These are phyloP conservation scores for Hippopotamus amphibius DNA, from an alignment of 2,113 vertebrate genomes.

Conservation along the genomic window DNA sequence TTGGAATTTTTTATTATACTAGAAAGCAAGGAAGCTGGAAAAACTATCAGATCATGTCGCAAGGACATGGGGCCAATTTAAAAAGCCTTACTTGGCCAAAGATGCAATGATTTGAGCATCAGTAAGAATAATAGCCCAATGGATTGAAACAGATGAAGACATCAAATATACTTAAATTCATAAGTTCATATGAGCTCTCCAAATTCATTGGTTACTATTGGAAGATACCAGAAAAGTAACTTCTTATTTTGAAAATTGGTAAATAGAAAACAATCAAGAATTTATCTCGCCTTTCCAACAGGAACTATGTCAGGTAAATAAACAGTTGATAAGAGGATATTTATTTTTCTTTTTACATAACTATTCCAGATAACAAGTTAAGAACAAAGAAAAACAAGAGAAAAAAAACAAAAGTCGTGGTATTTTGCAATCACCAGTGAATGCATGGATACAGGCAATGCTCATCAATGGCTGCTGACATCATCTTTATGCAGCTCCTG, in stretches of 20 bases:
- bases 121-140: background rate
- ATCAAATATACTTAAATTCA: background rate
- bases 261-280: background rate
- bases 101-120: background rate
- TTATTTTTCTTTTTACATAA: background rate
- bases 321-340: background rate
- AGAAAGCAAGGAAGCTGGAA: background rate
- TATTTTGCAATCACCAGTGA: background rate
- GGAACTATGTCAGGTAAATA: background rate
- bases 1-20: background rate
- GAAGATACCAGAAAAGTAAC: background rate
- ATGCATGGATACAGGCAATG: too few species aligned
- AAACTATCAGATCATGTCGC: background rate
- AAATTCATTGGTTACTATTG: background rate
- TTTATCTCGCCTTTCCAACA: background rate
- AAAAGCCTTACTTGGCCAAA: background rate
- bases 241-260: constrained; percentile 4
- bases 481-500: background rate
- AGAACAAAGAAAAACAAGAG: background rate
- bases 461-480: background rate
- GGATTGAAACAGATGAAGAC: background rate
- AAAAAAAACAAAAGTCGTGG: background rate
- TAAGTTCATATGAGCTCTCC: background rate
- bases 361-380: background rate
- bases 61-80: background rate